Base-by-base conservation (phyloP, 2,113 vertebrate genomes). In the Spizaetus ornatus region DNA sequence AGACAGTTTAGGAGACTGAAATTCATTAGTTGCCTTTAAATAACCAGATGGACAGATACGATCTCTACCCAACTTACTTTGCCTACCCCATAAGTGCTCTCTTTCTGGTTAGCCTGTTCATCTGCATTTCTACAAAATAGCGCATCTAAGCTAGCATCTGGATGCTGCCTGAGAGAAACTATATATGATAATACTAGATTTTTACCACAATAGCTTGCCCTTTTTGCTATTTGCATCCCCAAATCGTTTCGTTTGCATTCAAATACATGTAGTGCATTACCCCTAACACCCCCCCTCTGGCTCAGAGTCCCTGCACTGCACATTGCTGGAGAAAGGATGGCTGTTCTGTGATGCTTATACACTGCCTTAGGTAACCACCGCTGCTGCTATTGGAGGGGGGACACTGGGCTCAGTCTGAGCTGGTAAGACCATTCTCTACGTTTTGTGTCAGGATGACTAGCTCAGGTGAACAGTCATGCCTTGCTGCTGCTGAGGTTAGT, bases 1-100 rank as follows among this genome's bases (percentile, higher is more conserved):
- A 81, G 80, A 86, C 22, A 25, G 36, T 82, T 97, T 62, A 94
- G 43, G 40, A 88, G 90, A 42, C 36, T 85, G 86, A 91, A 85
- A 95, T 94, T 94, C 88, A 91, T 96, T 85, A 87, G 66, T 21
- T 89, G 61, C 40, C 77, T 97, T 93, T 91, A 95, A 93, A 93
- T 77, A 85, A 93, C 62, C 89, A 87, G 66, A 59, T 87, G 82
- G 88, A 76, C 65, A 91, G 91, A 93, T 95, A 92, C 86, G 78
- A 91, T 96, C 90, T 95, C 61, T 53, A 61, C 48, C 26, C 5
- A 31, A 27, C 52, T 89, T 53, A 45, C 56, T 84, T 73, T 88
- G 63, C 72, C 50, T 56, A 6, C 56, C 31, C 62, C 22, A 3
- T 52, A 93, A 80, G 63, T 45, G 36, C 32, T 92, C 16, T 76